Evolutionary conservation across 1,140 invertebrate genomes (phyloP), one percentile per base, ranked within the genome.

Genomic region (Bombyx mandarina): DNA sequence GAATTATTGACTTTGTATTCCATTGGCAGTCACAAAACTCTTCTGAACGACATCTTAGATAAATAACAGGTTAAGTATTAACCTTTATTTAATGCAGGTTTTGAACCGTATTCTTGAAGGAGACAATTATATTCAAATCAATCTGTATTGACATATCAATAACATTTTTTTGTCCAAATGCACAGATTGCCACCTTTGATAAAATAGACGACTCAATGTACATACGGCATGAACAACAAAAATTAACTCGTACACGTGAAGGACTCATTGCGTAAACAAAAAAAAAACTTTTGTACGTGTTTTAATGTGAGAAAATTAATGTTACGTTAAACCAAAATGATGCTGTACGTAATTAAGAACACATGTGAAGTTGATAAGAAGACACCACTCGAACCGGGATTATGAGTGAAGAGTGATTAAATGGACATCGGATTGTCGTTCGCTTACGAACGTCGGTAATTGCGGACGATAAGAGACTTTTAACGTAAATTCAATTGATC

Each of bases 361-460:
- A 52, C 49, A 58, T 58, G 56, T 58, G 43, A 35, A 47, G 53
- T 12, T 47, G 49, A 56, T 61, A 61, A 48, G 42, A 54, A 46
- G 53, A 46, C 43, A 18, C 55, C 62, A 52, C 61, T 43, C 46
- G 61, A 35, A 51, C 47, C 26, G 42, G 54, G 66, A 60, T 73
- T 54, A 35, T 42, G 53, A 54, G 43, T 54, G 44, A 68, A 75
- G 67, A 79, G 73, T 61, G 50, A 66, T 81, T 66, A 71, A 82
- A 82, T 84, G 82, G 82, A 77, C 79, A 77, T 76, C 35, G 54
- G 59, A 68, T 72, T 73, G 79, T 71, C 67, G 77, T 73, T 70
- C 57, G 55, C 66, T 73, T 77, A 77, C 8, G 45, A 3, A 51
- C 69, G 69, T 64, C 75, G 73, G 63, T 71, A 73, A 71, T 63